Evolutionary conservation across 2,113 vertebrate genomes (phyloP).

Genomic region (Cricetomys ansorgei): DNA sequence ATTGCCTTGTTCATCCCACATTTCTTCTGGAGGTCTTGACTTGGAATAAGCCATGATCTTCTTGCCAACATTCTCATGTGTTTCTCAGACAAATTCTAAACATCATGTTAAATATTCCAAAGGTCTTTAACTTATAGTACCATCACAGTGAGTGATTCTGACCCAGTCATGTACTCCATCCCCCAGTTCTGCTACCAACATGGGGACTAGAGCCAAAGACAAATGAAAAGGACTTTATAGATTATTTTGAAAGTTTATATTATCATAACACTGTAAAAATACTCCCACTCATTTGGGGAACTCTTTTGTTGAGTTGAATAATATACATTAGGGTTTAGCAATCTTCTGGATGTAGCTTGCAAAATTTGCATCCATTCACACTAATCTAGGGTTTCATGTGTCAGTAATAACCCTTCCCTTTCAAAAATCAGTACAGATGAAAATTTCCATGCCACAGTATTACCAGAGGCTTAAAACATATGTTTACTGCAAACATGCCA

Average conservation of each 20-base stretch:
- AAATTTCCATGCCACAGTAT: conserved; percentile 42
- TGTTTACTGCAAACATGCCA: conserved; percentile 63
- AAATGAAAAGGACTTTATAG: conserved; percentile 3
- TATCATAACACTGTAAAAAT: conserved; percentile 57
- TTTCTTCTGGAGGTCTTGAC: neutral
- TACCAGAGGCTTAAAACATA: conserved; percentile 27
- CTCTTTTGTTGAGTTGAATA: conserved; percentile 46
- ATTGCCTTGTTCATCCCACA: neutral
- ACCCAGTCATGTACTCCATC: neutral
- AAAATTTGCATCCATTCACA: conserved; percentile 13
- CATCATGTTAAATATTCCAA: neutral
- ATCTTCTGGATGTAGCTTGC: conserved; percentile 18
- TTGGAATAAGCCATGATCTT: neutral
- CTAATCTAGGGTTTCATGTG: conserved; percentile 48
- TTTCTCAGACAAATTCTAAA: neutral
- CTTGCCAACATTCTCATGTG: neutral
- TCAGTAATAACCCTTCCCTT: conserved; percentile 44
- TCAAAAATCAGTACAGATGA: conserved; percentile 54
- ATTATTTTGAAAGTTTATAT: conserved; percentile 40
- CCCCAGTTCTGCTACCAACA: neutral
- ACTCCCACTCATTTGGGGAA: neutral
- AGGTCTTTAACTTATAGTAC: neutral
- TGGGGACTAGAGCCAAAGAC: conserved; percentile 19
- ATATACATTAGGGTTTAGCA: conserved; percentile 24
- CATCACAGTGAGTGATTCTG: conserved; percentile 3